Conservation (phyloP, 1,140 invertebrate species). For the Cheumatopsyche charites region DNA sequence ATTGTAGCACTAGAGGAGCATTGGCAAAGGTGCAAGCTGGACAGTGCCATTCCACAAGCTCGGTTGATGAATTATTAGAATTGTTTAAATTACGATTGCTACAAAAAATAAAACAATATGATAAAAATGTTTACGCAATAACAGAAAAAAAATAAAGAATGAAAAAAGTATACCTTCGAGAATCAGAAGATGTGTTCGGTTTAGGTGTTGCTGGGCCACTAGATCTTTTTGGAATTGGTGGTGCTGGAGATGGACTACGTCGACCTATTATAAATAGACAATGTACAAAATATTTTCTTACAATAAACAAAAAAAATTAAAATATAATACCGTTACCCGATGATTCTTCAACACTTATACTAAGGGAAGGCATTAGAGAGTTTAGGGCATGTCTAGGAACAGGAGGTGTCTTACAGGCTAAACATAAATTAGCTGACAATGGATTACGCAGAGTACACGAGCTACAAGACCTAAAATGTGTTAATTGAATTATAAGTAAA, state of each 20-base stretch:
- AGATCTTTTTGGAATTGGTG: constrained; percentile 34
- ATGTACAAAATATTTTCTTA: constrained; percentile 6
- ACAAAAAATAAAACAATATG: constrained; percentile 11
- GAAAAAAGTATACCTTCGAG: constrained; percentile 25
- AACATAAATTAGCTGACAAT: constrained; percentile 71
- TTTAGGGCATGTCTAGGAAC: constrained; percentile 53
- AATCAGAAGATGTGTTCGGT: constrained; percentile 18
- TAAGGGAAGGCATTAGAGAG: constrained; percentile 25
- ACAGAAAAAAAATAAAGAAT: constrained; percentile 6
- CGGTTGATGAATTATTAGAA: neutral
- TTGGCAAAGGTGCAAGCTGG: constrained; percentile 83
- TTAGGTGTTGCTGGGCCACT: constrained; percentile 19
- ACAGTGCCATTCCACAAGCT: constrained; percentile 73
- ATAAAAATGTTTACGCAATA: constrained; percentile 16
- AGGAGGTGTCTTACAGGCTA: constrained; percentile 75
- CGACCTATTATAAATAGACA: constrained; percentile 21
- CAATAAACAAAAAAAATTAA: neutral
- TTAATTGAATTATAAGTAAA: neutral
- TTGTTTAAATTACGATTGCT: constrained; percentile 16
- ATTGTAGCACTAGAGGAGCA: constrained; percentile 68
- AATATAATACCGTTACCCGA: neutral
- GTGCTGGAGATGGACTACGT: constrained; percentile 39
- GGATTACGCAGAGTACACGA: constrained; percentile 87
- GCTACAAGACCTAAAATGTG: constrained; percentile 64
- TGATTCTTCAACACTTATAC: constrained; percentile 17